Evolutionary conservation across 2,888 invertebrate species (phyloP), one percentile per base, ranked within the genome.

Genomic region (Peribatodes rhomboidaria): DNA sequence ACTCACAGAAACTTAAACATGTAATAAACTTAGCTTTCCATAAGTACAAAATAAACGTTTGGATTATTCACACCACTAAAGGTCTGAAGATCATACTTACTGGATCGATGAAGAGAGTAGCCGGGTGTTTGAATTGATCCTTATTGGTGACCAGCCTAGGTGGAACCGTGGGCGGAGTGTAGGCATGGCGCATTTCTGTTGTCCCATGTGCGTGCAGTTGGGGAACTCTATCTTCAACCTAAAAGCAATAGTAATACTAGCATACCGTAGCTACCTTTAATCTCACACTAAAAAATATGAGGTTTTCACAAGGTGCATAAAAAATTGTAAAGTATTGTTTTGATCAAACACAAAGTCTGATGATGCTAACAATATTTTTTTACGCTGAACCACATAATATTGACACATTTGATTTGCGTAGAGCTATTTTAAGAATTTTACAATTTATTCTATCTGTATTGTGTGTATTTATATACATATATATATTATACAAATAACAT

Each of bases 151-250:
- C 78, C 44, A 92, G 60, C 27, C 84, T 76, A 4, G 86, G 66
- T 7, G 84, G 70, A 1, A 67, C 68, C 0, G 50, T 59, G 6
- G 88, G 89, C 33, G 69, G 46, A 3, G 72, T 74, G 66, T 81
- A 93, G 0, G 81, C 76, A 41, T 77, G 81, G 53, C 76, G 82
- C 85, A 86, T 88, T 70, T 89, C 90, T 1, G 90, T 83, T 0
- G 80, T 83, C 0, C 86, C 84, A 50, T 89, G 86, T 0, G 81
- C 87, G 7, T 74, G 70, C 3, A 58, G 42, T 60, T 77, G 76
- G n/a, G 90, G 90, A 8, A 81, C 77, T 57, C 83, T 78, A 35
- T 87, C 86, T 77, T 81, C 76, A 44, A 91, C 72, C 92, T 90
- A 63, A 13, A 60, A 62, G 6, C 31, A 13, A 31, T 47, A 42